Base-by-base conservation (phyloP, 2,888 invertebrate genomes). In the Epirrita christyi region DNA sequence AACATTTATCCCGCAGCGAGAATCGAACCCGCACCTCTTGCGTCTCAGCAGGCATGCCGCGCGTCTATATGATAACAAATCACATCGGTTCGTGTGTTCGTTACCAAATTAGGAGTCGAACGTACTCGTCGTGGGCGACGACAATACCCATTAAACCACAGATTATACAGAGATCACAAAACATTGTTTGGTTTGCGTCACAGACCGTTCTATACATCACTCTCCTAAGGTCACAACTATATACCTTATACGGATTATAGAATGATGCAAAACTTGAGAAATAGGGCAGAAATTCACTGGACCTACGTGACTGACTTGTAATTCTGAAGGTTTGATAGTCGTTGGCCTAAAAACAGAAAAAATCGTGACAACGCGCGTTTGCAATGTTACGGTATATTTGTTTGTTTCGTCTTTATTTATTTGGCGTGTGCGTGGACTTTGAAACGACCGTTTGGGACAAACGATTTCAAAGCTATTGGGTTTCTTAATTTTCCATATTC, bases 291-390 rank as follows among this genome's bases (percentile, higher is more conserved):
- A 76, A 67, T 73, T 71, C 75, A 71, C 69, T 68, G 78, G 77
- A 76, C 73, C 46, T 54, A 59, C 54, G 68, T 54, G 64, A 70
- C 61, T 62, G 56, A 59, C 64, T 67, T 71, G 70, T 68, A 64
- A 71, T 72, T 73, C 70, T 70, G 72, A 74, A 78, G 73, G 72
- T 69, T 70, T 66, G 59, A 36, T 57, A 73, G 78, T 75, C 78
- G 82, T 81, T 81, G 85, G 78, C 84, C 85, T 71, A 82, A 80
- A 75, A 71, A 59, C 64, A 64, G 61, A 70, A 67, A n/a, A 73
- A 81, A 71, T 74, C 80, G 78, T 81, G 81, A 78, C 78, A 77
- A 58, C 60, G 63, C 60, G 63, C 46, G 52, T 64, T 62, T 62
- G 64, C 70, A 66, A 69, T 67, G 68, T 70, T 72, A 76, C 75